Base-by-base conservation (phyloP, 2,113 vertebrate species). In the Cercopithecus mona region DNA sequence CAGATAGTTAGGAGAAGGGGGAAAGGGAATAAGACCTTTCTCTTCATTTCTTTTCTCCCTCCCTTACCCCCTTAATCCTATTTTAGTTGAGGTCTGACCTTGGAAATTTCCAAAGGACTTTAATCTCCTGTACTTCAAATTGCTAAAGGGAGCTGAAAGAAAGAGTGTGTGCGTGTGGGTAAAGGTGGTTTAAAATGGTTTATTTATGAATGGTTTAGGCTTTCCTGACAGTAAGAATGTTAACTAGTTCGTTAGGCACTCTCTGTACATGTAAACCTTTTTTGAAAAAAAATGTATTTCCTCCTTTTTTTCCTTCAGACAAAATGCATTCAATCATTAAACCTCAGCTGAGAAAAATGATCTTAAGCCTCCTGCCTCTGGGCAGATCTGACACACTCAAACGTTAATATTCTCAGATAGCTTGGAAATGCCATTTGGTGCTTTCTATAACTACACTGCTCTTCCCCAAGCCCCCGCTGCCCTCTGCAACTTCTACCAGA, bases 1-100 rank as follows among this genome's bases (percentile, higher is more conserved):
- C 93, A 9, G 88, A 98, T 94, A 97, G 93, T 96, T 98, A 97
- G 98, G 98, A 98, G 97, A 98, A 98, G 11, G 3, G 59, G 55
- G 35, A n/a, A 18, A n/a, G 40, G 32, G 25, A 43, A 52, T 30
- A 45, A 70, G 89, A 81, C 18, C 61, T 81, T 85, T 94, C 79
- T 85, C 72, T 45, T 66, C 6, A 6, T 59, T 45, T 85, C 79
- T 72, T 86, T 78, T 50, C 27, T 25, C 59, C 13, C 48, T 40
- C 81, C 70, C 75, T 84, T 82, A 10, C 96, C 93, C 86, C 66
- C 61, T 97, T 94, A 96, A 97, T 92, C 55, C 78, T 93, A 27
- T 90, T 94, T 95, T 6, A 90, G 84, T 0, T 64, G 86, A 90
- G 95, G 1, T 93, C 96, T 78, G 97, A 93, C 88, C 95, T 90